Evolutionary conservation across 1,140 invertebrate genomes (phyloP).

Genomic region (Holotrichia oblita): DNA sequence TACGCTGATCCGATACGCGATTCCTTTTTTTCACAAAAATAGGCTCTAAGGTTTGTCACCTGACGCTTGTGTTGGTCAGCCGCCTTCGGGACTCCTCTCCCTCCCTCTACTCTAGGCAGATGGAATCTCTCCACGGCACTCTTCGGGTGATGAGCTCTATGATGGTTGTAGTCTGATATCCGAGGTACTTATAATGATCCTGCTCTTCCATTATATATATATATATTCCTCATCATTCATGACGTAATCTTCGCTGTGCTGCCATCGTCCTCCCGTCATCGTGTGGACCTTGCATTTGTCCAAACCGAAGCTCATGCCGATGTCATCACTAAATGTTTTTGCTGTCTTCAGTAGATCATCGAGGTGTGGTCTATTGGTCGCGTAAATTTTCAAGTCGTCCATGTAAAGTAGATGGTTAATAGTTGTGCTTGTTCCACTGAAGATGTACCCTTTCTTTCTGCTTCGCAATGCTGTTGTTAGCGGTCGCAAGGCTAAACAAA

Average conservation of each 20-base stretch:
- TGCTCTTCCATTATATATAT: slow-evolving; percentile 2
- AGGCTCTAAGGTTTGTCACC: neutral
- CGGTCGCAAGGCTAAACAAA: slow-evolving; percentile 41
- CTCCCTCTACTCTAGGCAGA: neutral
- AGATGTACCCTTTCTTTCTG: neutral
- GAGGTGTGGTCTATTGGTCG: slow-evolving; percentile 38
- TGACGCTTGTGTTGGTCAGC: neutral
- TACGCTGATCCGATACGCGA: too few species aligned
- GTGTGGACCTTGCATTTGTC: slow-evolving; percentile 42
- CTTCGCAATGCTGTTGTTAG: slow-evolving; percentile 10
- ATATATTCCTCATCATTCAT: neutral
- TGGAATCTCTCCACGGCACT: slow-evolving; percentile 24
- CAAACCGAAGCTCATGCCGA: slow-evolving; percentile 43
- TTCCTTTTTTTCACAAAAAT: neutral
- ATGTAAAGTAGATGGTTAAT: slow-evolving; percentile 42
- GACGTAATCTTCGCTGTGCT: neutral
- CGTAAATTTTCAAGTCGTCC: slow-evolving; percentile 46
- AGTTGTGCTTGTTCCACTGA: neutral
- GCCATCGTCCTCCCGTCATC: slow-evolving; percentile 40
- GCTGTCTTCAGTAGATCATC: slow-evolving; percentile 15
- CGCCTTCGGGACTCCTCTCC: slow-evolving; percentile 16
- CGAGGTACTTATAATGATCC: slow-evolving; percentile 33
- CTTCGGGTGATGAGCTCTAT: slow-evolving; percentile 10
- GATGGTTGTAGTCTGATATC: neutral
- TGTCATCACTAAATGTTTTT: slow-evolving; percentile 40